phyloP scores from a whole-genome alignment of 2,113 vertebrate species.

The Nycticryphes semicollaris region DNA sequence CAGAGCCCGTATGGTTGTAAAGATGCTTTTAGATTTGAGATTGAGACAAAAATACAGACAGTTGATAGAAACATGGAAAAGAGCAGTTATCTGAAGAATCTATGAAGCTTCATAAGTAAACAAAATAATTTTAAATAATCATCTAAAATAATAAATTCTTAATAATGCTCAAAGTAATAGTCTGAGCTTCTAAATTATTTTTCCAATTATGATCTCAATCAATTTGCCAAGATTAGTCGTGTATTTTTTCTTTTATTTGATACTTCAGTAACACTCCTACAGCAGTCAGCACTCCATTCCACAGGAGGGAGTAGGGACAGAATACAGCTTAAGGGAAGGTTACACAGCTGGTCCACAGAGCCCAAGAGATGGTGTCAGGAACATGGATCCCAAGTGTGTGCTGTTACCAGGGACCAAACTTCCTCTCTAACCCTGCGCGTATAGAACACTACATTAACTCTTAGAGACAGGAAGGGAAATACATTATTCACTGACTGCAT shows the following conservation, averaged over 20 bases:
- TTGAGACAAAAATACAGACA: background rate
- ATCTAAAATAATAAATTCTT: background rate
- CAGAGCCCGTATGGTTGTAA: background rate
- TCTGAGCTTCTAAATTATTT: background rate
- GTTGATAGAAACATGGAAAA: background rate
- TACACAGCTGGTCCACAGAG: background rate
- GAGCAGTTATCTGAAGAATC: background rate
- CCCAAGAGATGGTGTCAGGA: background rate
- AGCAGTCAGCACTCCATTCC: background rate
- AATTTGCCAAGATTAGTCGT: background rate
- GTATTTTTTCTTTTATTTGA: background rate
- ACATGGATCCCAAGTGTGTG: background rate
- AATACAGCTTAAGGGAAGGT: background rate
- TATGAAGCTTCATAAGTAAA: background rate
- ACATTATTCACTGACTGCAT: background rate
- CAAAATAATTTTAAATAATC: background rate
- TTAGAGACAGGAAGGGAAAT: background rate
- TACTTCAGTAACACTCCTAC: background rate
- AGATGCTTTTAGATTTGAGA: background rate
- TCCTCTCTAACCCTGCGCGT: background rate
- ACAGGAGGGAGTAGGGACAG: background rate
- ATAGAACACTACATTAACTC: background rate
- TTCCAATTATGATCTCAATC: background rate
- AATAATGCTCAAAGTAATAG: background rate
- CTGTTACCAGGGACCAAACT: background rate